Conservation (phyloP, 2,113 vertebrate genomes). For the Scophthalmus maximus region DNA sequence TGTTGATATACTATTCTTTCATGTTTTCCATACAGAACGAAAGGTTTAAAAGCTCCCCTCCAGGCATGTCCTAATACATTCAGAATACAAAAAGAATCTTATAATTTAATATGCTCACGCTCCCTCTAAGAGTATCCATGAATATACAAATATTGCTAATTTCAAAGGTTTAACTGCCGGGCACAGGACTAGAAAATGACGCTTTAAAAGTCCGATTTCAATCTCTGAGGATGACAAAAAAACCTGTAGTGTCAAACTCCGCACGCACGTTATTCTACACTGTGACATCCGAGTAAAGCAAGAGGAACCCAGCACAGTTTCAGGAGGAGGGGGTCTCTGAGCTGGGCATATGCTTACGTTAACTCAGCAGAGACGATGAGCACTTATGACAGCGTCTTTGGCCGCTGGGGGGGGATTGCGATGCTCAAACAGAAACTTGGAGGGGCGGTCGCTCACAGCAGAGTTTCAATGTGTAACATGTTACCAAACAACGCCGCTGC, state of each 20-base stretch:
- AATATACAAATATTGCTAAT: not conserved
- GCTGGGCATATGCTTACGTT: not conserved
- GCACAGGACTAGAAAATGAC: not conserved
- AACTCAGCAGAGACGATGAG: not conserved
- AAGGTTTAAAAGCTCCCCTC: not conserved
- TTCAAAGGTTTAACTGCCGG: not conserved
- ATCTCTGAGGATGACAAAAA: too few species aligned
- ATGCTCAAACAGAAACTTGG: not conserved
- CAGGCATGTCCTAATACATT: not conserved
- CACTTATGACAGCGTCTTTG: not conserved
- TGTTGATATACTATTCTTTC: not conserved
- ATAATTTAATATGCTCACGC: too few species aligned
- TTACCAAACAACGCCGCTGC: not conserved
- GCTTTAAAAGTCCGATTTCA: too few species aligned
- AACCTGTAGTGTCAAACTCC: not conserved
- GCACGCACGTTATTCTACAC: not conserved
- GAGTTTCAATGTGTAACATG: not conserved
- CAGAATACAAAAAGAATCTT: not conserved
- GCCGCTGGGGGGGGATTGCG: not conserved
- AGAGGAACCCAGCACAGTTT: not conserved
- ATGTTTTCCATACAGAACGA: not conserved
- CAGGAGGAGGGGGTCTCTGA: not conserved
- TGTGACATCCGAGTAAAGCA: not conserved
- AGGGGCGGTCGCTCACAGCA: not conserved
- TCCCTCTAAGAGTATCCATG: too few species aligned